Evolutionary conservation across 1,140 invertebrate genomes (phyloP).

Genomic region (Papilio polyxenes): DNA sequence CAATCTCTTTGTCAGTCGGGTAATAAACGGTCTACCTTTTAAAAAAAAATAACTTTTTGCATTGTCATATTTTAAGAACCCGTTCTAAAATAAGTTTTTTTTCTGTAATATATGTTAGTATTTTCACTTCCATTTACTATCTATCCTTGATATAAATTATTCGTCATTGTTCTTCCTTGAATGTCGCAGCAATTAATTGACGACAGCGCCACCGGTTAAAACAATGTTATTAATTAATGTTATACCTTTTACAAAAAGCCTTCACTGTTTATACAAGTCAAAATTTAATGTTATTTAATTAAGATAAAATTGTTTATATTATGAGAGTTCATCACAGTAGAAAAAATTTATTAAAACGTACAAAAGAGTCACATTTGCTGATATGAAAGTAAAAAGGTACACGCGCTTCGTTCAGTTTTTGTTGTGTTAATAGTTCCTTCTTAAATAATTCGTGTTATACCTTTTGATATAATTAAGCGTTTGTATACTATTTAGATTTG

Average conservation of each 20-base stretch:
- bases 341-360: neutral
- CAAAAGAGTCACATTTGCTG: too few relatives aligned
- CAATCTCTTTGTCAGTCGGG: too few relatives aligned
- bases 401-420: neutral
- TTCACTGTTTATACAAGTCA: constrained; percentile 7
- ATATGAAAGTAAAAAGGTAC: neutral
- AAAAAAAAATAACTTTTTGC: too few relatives aligned
- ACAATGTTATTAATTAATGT: constrained; percentile 12
- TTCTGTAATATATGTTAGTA: neutral
- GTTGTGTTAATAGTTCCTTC: too few relatives aligned
- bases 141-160: neutral
- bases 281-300: constrained; percentile 14
- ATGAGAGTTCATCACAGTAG: neutral
- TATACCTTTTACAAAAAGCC: constrained; percentile 7
- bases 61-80: too few relatives aligned
- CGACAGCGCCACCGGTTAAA: constrained; percentile 9
- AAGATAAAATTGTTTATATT: neutral
- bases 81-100: neutral
- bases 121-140: neutral
- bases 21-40: too few relatives aligned
- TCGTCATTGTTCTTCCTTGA: neutral
- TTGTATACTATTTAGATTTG: too few relatives aligned
- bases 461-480: too few relatives aligned
- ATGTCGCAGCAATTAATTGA: neutral
- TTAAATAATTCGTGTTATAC: too few relatives aligned